Percentiles rank a stretch among this genome's conserved stretches.
These are phyloP conservation scores for Anarhynchus alexandrinus DNA, from an alignment of 2,113 vertebrate genomes.

Conservation along the genomic window DNA sequence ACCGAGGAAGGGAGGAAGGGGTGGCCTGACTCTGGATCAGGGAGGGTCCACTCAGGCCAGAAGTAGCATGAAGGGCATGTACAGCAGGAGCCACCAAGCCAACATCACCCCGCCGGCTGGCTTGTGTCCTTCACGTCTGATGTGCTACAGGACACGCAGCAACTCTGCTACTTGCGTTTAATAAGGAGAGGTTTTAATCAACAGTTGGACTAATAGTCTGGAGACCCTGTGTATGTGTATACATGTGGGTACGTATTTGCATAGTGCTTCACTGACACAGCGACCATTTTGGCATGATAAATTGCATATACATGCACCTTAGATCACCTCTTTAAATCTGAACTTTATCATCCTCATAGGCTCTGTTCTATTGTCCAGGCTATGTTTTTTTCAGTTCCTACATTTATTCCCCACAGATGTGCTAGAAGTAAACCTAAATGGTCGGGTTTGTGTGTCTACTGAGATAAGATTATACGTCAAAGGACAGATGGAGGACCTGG, in stretches of 20 bases:
- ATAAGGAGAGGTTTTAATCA: not conserved
- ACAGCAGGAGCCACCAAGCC: not conserved
- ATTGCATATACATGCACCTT: not conserved
- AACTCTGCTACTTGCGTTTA: not conserved
- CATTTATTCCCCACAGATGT: not conserved
- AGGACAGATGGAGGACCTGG: not conserved
- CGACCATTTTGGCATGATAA: not conserved
- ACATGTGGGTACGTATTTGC: not conserved
- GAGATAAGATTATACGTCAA: not conserved
- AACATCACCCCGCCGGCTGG: accelerated
- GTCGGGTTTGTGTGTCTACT: not conserved
- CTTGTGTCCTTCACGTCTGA: not conserved
- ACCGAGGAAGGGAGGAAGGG: not conserved
- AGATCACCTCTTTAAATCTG: not conserved
- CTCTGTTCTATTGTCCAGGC: not conserved
- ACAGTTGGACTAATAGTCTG: not conserved
- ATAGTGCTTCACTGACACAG: not conserved
- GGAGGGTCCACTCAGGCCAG: not conserved
- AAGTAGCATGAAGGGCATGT: accelerated
- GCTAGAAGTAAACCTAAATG: not conserved
- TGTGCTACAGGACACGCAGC: not conserved
- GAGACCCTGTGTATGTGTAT: not conserved
- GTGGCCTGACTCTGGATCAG: not conserved
- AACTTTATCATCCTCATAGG: not conserved
- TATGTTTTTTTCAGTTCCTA: not conserved